Conservation (phyloP, 2,113 vertebrate species). For the Pollachius pollachius region DNA sequence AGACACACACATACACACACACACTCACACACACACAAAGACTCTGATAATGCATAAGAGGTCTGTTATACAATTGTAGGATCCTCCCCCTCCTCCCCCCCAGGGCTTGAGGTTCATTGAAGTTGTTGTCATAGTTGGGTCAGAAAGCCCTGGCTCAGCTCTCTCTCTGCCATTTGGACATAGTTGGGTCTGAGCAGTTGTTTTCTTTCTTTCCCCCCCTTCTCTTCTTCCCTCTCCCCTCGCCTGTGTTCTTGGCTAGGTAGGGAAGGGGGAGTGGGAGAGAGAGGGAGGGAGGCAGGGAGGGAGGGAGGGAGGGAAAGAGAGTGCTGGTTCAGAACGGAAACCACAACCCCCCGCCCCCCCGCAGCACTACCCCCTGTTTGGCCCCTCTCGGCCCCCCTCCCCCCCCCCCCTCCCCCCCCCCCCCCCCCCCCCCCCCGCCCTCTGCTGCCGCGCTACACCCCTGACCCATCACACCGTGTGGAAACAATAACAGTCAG, state of each 20-base stretch:
- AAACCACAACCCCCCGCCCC: slow-evolving; percentile 77
- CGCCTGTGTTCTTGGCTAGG: slow-evolving; percentile 61
- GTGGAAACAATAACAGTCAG: slow-evolving; percentile 74
- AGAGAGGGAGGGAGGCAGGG: too few relatives aligned
- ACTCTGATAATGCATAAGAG: too few relatives aligned
- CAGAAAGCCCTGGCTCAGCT: slow-evolving; percentile 45
- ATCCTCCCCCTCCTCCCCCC: slow-evolving; percentile 9
- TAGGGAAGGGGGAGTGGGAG: too few relatives aligned
- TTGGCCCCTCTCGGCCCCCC: background rate
- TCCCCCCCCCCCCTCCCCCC: slow-evolving; percentile 33
- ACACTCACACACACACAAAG: too few relatives aligned
- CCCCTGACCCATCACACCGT: slow-evolving; percentile 58
- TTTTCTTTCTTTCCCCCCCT: slow-evolving; percentile 53
- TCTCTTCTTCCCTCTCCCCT: slow-evolving; percentile 43
- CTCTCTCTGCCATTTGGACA: slow-evolving; percentile 59
- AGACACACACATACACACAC: too few relatives aligned
- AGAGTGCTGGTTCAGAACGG: slow-evolving; percentile 75
- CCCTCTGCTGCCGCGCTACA: slow-evolving; percentile 14
- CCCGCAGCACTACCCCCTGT: slow-evolving; percentile 59
- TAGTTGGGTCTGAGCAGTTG: slow-evolving; percentile 64
- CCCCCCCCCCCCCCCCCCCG: slow-evolving; percentile 41
- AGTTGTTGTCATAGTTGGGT: slow-evolving; percentile 69
- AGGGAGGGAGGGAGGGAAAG: background rate
- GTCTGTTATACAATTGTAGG: too few relatives aligned
- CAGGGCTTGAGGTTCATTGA: slow-evolving; percentile 57